Conservation (phyloP, 2,888 invertebrate genomes). For the Allacma fusca region DNA sequence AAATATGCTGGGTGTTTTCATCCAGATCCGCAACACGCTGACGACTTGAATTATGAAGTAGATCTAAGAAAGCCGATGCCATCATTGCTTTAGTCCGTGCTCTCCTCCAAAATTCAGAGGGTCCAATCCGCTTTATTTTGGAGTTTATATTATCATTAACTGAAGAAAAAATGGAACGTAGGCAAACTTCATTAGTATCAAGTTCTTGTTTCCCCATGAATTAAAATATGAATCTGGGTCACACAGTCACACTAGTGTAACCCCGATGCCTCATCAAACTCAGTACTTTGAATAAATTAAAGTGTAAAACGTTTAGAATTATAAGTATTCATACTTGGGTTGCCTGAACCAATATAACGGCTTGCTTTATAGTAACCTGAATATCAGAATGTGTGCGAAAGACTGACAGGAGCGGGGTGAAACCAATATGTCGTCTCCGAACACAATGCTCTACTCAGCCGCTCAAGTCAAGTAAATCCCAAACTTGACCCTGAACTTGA, state of each 20-base stretch:
- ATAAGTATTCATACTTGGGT: constrained; percentile 41
- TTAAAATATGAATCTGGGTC: no score
- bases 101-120: constrained; percentile 34
- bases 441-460: constrained; percentile 65
- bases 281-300: not conserved
- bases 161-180: no score
- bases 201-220: no score
- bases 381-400: constrained; percentile 48
- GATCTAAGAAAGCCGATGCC: constrained; percentile 35
- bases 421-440: constrained; percentile 53
- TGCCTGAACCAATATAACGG: constrained; percentile 38
- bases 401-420: constrained; percentile 54
- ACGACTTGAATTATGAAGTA: not conserved
- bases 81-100: constrained; percentile 38
- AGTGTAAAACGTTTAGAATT: constrained; percentile 1
- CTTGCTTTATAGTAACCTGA: constrained; percentile 10
- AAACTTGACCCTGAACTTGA: no score
- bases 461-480: no score
- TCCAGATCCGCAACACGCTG: not conserved
- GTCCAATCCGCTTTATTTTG: constrained; percentile 28
- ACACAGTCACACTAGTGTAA: no score
- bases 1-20: not conserved
- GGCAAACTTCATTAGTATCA: no score
- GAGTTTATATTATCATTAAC: constrained; percentile 37
- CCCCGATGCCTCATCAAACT: not conserved